A percentile compares a stretch with the other conserved stretches of the same genome.
Evolutionary conservation across 2,113 vertebrate species (phyloP).

Genomic region (Melanerpes aurifrons): DNA sequence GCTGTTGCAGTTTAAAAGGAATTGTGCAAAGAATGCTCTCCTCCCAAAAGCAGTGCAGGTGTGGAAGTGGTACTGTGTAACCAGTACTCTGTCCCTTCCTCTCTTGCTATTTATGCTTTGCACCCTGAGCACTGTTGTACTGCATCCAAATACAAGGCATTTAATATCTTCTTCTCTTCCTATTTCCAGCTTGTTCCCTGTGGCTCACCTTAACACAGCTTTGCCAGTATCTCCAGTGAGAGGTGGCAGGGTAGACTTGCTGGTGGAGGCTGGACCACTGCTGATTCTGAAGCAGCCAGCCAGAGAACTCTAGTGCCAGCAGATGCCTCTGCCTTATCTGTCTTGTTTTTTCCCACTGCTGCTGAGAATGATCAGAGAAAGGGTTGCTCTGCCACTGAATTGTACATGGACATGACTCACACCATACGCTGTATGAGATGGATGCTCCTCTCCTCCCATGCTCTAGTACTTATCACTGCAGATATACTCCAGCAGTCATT

Average conservation of each 20-base stretch:
- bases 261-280: not conserved
- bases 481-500: not conserved
- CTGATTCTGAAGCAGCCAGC: not conserved
- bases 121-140: not conserved
- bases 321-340: constrained; percentile 6
- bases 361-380: not conserved
- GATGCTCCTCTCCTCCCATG: not conserved
- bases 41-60: not conserved
- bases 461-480: not conserved
- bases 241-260: not conserved
- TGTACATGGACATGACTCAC: not conserved
- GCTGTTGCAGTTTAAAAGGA: not conserved
- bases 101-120: not conserved
- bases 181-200: not conserved
- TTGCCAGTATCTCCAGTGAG: not conserved
- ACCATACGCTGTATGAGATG: not conserved
- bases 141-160: not conserved
- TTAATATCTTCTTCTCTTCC: not conserved
- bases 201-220: not conserved
- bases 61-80: not conserved
- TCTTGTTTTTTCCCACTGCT: not conserved
- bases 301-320: not conserved
- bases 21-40: not conserved
- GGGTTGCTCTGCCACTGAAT: constrained; percentile 11
- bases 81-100: not conserved